Conservation (phyloP, 2,797 vertebrate species). For the Protosalanx chinensis region DNA sequence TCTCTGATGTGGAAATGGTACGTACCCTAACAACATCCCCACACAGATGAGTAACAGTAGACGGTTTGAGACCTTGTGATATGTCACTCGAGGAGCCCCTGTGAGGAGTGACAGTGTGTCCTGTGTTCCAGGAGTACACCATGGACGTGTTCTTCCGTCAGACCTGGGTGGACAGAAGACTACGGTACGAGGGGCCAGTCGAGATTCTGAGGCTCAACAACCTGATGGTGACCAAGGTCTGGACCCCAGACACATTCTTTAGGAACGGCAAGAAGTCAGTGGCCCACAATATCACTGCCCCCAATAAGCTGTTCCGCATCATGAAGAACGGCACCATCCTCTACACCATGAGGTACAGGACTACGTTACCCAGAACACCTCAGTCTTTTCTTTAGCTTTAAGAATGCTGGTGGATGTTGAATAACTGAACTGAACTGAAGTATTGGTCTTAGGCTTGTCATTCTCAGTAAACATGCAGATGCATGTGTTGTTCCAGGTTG, state of each 20-base stretch:
- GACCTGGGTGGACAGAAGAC: slow-evolving; percentile 93
- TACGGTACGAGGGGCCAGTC: slow-evolving; percentile 91
- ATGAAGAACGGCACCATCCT: slow-evolving; percentile 99
- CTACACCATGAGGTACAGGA: slow-evolving; percentile 94
- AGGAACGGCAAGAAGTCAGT: slow-evolving; percentile 97
- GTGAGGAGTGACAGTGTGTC: not conserved
- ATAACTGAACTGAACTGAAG: too few species aligned
- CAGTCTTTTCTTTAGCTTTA: not conserved
- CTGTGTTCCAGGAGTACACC: slow-evolving; percentile 88
- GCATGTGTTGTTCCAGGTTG: slow-evolving; percentile 72
- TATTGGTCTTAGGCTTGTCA: too few species aligned
- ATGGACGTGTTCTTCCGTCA: slow-evolving; percentile 99
- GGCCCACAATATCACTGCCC: slow-evolving; percentile 97
- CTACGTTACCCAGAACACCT: not conserved
- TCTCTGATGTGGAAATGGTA: slow-evolving; percentile 99
- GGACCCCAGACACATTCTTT: slow-evolving; percentile 99
- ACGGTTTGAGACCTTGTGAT: too few species aligned
- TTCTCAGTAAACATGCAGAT: too few species aligned
- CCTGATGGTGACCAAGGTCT: slow-evolving; percentile 97
- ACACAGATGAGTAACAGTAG: not conserved
- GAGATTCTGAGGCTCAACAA: slow-evolving; percentile 97
- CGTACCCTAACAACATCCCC: not conserved
- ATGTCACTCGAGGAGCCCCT: too few species aligned
- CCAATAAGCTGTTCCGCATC: slow-evolving; percentile 97
- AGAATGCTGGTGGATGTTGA: not conserved